These are phyloP conservation scores for Cebus imitator DNA, from an alignment of 2,113 vertebrate species.

Conservation along the genomic window DNA sequence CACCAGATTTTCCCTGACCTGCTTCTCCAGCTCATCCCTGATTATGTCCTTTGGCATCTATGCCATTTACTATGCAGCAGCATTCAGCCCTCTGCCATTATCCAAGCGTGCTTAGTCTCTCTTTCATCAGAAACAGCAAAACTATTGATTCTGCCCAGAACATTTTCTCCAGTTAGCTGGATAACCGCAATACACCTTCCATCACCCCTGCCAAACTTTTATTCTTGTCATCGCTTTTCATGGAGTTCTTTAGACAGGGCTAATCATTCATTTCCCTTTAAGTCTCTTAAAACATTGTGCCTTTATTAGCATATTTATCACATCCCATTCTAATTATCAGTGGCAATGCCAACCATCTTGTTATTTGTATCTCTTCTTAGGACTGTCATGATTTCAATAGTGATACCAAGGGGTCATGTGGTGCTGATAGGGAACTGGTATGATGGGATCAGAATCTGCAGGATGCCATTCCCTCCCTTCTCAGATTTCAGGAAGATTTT, in stretches of 20 bases:
- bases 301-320: not conserved
- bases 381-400: not conserved
- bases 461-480: not conserved
- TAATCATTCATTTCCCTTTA: not conserved
- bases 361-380: not conserved
- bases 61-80: not conserved
- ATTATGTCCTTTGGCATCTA: not conserved
- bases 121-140: not conserved
- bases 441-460: not conserved
- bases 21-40: not conserved
- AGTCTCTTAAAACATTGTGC: not conserved
- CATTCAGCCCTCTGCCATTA: not conserved
- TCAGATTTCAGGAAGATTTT: not conserved
- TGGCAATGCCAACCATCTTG: not conserved
- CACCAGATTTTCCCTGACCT: not conserved
- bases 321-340: not conserved
- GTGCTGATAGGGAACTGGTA: not conserved
- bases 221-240: not conserved
- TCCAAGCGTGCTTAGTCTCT: not conserved
- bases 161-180: not conserved
- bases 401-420: not conserved
- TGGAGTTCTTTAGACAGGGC: not conserved
- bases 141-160: not conserved
- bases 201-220: not conserved
- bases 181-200: not conserved